Conservation (phyloP, 2,888 invertebrate species). For the Hemithea aestivaria region DNA sequence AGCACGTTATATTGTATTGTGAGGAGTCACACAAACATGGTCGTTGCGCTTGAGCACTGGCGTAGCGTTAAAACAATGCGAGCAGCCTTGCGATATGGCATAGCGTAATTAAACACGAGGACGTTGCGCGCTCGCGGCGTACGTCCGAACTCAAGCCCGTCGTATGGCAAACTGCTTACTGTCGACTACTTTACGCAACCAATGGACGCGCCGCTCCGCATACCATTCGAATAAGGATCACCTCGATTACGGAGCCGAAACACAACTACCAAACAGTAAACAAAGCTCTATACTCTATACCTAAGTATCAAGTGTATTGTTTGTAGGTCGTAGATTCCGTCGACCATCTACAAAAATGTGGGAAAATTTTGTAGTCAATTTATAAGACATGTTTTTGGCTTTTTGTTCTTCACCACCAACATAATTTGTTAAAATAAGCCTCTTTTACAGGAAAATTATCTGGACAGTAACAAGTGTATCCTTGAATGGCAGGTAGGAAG, state of each 20-base stretch:
- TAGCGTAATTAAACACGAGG: conserved; percentile 46
- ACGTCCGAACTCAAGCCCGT: conserved; percentile 49
- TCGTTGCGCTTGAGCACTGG: conserved; percentile 44
- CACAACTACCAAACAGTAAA: conserved; percentile 57
- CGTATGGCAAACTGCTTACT: conserved; percentile 53
- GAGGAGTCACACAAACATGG: conserved; percentile 55
- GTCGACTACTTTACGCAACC: conserved; percentile 50
- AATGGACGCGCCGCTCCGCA: conserved; percentile 55
- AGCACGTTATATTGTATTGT: conserved; percentile 44
- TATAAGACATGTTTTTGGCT: conserved; percentile 29
- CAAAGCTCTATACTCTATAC: too few species aligned
- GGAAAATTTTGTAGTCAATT: too few species aligned
- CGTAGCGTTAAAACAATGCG: conserved; percentile 49
- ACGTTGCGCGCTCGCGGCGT: conserved; percentile 36
- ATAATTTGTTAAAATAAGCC: too few species aligned
- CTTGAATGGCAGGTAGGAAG: not conserved
- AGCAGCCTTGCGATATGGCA: conserved; percentile 50
- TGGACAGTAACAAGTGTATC: too few species aligned
- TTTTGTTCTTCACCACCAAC: too few species aligned
- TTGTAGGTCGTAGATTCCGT: conserved; percentile 41
- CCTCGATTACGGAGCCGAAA: conserved; percentile 63
- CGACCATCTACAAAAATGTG: conserved; percentile 39
- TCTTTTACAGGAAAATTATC: too few species aligned
- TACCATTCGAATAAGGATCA: conserved; percentile 71
- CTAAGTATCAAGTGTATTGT: too few species aligned